These are phyloP conservation scores for Napeogenes sylphis DNA, from an alignment of 2,888 invertebrate genomes.

Conservation along the genomic window DNA sequence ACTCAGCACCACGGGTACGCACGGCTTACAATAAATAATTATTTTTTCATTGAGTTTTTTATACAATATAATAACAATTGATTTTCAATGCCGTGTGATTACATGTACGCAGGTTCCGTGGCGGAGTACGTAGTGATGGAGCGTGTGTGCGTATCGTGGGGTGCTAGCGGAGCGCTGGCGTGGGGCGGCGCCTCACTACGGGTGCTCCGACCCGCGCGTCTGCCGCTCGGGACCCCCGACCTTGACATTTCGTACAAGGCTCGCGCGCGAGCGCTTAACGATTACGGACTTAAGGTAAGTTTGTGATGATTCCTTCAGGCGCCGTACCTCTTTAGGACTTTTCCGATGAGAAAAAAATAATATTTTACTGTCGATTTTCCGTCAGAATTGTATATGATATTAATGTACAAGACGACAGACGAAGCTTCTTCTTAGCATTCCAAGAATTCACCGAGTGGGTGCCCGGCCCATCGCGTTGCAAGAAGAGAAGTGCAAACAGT, in stretches of 20 bases:
- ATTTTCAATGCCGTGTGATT: background rate
- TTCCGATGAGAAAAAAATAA: background rate
- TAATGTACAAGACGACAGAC: too few relatives aligned
- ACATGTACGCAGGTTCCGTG: slow-evolving; percentile 69
- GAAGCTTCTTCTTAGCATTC: too few relatives aligned
- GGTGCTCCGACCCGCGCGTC: slow-evolving; percentile 58
- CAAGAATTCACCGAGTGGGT: too few relatives aligned
- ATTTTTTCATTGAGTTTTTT: too few relatives aligned
- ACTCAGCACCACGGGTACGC: slow-evolving; percentile 75
- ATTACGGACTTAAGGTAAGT: slow-evolving; percentile 87
- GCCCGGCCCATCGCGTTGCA: too few relatives aligned
- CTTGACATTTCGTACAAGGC: slow-evolving; percentile 86
- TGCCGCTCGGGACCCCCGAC: slow-evolving; percentile 69
- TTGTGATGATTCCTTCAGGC: background rate
- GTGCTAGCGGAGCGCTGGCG: slow-evolving; percentile 80
- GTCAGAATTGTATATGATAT: too few relatives aligned
- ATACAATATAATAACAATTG: background rate
- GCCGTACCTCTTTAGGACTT: too few relatives aligned
- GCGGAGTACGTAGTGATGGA: slow-evolving; percentile 88
- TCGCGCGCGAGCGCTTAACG: slow-evolving; percentile 81
- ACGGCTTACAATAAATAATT: too few relatives aligned
- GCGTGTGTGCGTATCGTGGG: slow-evolving; percentile 89
- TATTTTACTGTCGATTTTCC: too few relatives aligned
- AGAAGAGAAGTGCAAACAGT: too few relatives aligned
- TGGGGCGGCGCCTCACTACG: slow-evolving; percentile 82